Base-by-base conservation (phyloP, 2,888 invertebrate species). In the Patella ulyssiponensis region DNA sequence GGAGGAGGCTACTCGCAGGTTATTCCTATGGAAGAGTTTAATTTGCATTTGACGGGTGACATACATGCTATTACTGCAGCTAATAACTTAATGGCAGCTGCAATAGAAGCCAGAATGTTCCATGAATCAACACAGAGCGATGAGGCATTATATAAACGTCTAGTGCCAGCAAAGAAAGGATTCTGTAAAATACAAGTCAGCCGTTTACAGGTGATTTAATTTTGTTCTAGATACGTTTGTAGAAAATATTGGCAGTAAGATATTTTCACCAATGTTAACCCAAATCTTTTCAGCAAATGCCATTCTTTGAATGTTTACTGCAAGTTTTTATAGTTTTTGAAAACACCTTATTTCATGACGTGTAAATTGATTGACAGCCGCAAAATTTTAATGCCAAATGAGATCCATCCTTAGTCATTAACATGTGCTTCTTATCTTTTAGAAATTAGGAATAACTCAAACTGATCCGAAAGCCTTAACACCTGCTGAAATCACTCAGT, bases 21-120 rank as follows among this genome's bases (percentile, higher is more conserved):
- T 0, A 98, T 99, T 84, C 99, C 99, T 0, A 99, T 99, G 99
- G 99, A 99, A 92, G 99, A 99, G 88, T 99, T 99, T 92, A 99
- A 99, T 93, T 94, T 99, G 0, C 99, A 99, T 92, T 93, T 99
- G 84, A 99, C 99, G 0, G 93, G 98, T 1, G 99, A 99, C 91
- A 98, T 99, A 87, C 99, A 99, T 92, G 99, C 99, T 0, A 96
- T 99, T n/a, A 95, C 97, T 0, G 98, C 98, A 0, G 98, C 99
- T 9, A 98, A 99, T 92, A 99, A 99, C 92, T 93, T 99, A 15
- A 93, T 99, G n/a, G 97, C 99, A 0, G 99, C 99, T 0, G 98
- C 98, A 90, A 94, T 99, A 90, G 99, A 99, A 90, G 96, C 98
- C 0, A 93, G 99, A 85, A 96, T 98, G 89, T 99, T 98, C 93